Conservation (phyloP, 2,113 vertebrate genomes). For the Polyodon spathula region DNA sequence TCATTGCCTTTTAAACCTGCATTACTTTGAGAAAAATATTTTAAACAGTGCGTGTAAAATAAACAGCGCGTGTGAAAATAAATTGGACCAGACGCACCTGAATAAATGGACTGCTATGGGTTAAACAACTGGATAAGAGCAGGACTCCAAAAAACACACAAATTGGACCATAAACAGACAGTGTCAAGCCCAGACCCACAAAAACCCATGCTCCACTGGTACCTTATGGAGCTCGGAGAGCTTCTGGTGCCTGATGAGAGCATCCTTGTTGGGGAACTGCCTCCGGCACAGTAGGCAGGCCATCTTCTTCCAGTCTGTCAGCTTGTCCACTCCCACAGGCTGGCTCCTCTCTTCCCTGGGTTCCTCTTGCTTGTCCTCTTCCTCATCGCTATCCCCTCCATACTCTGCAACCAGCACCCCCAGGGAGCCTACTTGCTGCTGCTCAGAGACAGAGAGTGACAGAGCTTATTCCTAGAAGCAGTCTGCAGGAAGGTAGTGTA, state of each 20-base stretch:
- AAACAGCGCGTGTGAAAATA: too few relatives aligned
- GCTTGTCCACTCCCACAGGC: conserved; percentile 67
- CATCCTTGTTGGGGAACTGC: conserved; percentile 92
- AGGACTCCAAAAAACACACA: too few relatives aligned
- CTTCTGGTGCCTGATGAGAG: conserved; percentile 87
- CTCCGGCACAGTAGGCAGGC: conserved; percentile 89
- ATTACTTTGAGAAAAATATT: too few relatives aligned
- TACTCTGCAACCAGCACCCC: conserved; percentile 87
- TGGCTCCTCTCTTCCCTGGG: conserved; percentile 47
- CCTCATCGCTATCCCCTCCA: conserved; percentile 87
- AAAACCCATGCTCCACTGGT: conserved; percentile 4
- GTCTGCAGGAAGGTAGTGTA: too few relatives aligned
- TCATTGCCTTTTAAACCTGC: too few relatives aligned
- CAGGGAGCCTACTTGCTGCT: conserved; percentile 86
- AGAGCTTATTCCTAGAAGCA: neutral
- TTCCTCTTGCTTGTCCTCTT: conserved; percentile 78
- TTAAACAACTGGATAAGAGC: too few relatives aligned
- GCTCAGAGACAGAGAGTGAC: conserved; percentile 17
- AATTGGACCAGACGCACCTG: too few relatives aligned
- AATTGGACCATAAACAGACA: too few relatives aligned
- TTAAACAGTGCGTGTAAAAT: too few relatives aligned
- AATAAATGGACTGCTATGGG: too few relatives aligned
- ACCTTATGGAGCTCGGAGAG: conserved; percentile 96
- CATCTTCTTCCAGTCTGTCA: conserved; percentile 97
- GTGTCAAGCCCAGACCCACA: conserved; percentile 4